Conservation (phyloP, 1,140 invertebrate genomes). For the Steinernema feltiae region DNA sequence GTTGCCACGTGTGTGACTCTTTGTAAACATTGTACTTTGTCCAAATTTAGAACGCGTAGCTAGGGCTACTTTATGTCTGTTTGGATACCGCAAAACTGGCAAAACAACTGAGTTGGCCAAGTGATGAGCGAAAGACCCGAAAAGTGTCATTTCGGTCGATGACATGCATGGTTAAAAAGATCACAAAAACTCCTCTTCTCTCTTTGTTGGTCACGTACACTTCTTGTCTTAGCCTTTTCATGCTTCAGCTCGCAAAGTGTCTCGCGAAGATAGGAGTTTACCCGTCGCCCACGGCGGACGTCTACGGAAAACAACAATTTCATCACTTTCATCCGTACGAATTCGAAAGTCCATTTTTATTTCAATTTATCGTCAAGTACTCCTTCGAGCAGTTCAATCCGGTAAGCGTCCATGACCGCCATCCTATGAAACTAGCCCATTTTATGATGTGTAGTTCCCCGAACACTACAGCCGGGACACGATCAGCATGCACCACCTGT, state of each 20-base stretch:
- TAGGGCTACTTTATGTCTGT: too few species aligned
- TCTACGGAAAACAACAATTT: background rate
- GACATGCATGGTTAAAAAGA: too few species aligned
- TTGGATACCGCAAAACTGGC: too few species aligned
- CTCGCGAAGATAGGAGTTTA: background rate
- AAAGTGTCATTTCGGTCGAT: too few species aligned
- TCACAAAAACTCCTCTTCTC: too few species aligned
- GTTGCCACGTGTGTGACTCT: too few species aligned
- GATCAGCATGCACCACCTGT: slow-evolving; percentile 10
- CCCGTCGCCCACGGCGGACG: background rate
- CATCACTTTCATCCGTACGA: background rate
- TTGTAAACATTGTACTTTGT: too few species aligned
- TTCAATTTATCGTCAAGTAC: background rate
- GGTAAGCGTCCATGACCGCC: background rate
- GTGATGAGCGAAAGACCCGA: too few species aligned
- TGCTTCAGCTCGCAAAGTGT: background rate
- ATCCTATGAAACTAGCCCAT: background rate
- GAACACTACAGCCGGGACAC: slow-evolving; percentile 1
- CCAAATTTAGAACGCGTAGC: too few species aligned
- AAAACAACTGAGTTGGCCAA: too few species aligned
- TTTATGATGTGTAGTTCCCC: background rate
- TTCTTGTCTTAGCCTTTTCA: too few species aligned
- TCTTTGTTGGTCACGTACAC: too few species aligned
- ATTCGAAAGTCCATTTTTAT: background rate
- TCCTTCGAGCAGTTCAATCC: background rate